Conservation (phyloP, 2,797 vertebrate species). For the Enteromius afrohamiltoni region DNA sequence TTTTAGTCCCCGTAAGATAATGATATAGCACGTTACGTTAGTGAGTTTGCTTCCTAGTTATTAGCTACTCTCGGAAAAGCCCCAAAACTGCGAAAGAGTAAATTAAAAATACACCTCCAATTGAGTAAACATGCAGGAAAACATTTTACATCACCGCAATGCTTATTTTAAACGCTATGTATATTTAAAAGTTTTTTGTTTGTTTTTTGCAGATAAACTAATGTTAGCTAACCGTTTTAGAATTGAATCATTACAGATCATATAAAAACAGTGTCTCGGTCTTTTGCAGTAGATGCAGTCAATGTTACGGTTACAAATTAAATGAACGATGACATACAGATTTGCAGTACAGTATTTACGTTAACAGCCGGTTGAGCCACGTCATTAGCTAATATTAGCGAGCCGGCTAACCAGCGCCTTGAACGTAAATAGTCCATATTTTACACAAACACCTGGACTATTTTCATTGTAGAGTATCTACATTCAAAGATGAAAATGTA, state of each 20-base stretch:
- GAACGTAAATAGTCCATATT: neutral
- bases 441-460: neutral
- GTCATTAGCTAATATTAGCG: constrained; percentile 43
- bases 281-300: neutral
- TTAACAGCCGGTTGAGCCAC: constrained; percentile 20
- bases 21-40: no score
- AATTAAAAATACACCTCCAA: neutral
- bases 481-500: neutral
- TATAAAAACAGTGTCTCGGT: neutral
- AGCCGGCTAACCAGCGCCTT: neutral
- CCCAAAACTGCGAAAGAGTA: neutral
- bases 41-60: neutral
- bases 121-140: neutral
- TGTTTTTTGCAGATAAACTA: neutral
- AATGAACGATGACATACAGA: no score
- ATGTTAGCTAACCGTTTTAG: neutral
- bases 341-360: neutral
- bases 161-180: neutral
- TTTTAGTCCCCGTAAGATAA: neutral
- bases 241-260: neutral
- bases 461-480: neutral
- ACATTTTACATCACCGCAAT: neutral
- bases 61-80: neutral
- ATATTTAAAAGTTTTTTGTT: neutral
- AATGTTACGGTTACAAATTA: neutral